These are phyloP conservation scores for Aeoliscus strigatus DNA, from an alignment of 2,797 vertebrate genomes.

Conservation along the genomic window DNA sequence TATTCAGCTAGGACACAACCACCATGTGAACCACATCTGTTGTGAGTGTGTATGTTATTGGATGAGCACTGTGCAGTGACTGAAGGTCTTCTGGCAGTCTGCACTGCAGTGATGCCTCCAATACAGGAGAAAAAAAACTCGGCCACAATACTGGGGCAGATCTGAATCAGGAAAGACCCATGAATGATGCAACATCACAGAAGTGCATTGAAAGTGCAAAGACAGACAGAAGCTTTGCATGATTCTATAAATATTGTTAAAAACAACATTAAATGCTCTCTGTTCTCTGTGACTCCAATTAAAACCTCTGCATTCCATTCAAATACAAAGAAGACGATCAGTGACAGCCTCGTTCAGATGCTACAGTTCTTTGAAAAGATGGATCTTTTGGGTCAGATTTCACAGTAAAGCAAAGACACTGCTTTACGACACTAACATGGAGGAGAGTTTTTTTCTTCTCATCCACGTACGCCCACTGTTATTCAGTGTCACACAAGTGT, in stretches of 20 bases:
- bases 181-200: constrained; percentile 30
- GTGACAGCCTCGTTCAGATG: background rate
- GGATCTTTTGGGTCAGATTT: background rate
- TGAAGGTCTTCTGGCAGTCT: constrained; percentile 38
- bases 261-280: background rate
- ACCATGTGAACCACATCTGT: constrained; percentile 35
- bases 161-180: constrained; percentile 23
- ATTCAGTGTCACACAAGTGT: no score
- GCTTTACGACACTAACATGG: no score
- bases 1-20: constrained; percentile 4
- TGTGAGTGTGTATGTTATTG: constrained; percentile 15
- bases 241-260: constrained; percentile 1
- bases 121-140: constrained; percentile 22
- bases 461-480: no score
- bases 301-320: background rate
- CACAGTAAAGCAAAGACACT: no score
- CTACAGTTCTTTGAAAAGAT: constrained; percentile 1
- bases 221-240: background rate
- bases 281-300: background rate
- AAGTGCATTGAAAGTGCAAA: constrained; percentile 4
- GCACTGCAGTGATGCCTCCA: constrained; percentile 45
- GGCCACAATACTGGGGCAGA: constrained; percentile 43
- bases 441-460: no score
- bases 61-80: constrained; percentile 21
- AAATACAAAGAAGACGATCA: constrained; percentile 1